Evolutionary conservation across 2,888 invertebrate genomes (phyloP), one percentile per base, ranked within the genome.

Genomic region (Erannis defoliaria): DNA sequence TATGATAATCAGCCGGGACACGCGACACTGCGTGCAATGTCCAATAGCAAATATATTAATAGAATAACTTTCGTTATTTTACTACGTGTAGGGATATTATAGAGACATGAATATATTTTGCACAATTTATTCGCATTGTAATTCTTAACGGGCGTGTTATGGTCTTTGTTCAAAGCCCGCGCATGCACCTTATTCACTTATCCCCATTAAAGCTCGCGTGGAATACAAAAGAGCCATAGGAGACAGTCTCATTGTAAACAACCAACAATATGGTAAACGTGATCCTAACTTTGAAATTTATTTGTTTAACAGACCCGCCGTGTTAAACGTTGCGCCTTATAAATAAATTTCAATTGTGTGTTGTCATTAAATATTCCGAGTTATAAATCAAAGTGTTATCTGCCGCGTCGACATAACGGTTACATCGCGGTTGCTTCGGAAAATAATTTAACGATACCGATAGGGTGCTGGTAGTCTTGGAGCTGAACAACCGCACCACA

Each of bases 331-430:
- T 79, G 78, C 76, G 78, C 81, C 87, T 86, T 89, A 89, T 91
- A 91, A 87, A 89, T 87, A 90, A 91, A 88, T 90, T 87, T 86
- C 90, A 88, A 92, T 92, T 90, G 91, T 90, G 81, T 88, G 81
- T 85, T 88, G 89, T 90, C 86, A 90, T 90, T 90, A 86, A 85
- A 86, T 90, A 90, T 90, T 88, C 89, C 77, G 76, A 74, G 85
- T 82, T 80, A 92, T 93, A 92, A 93, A 92, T 92, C 91, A 90
- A 90, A 80, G 84, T 74, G 83, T 89, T 91, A 92, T 92, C 92
- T 82, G 78, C 73, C 77, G 77, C 77, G 85, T 84, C 81, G 85
- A 80, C 73, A 82, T 81, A 86, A 84, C 84, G 80, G 86, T 83
- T 81, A 85, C 88, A 89, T 85, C 85, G 89, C 80, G 77, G 78